Percentiles rank a stretch among this genome's conserved stretches.
These are phyloP conservation scores for Rhabdomys dilectus DNA, from an alignment of 2,113 vertebrate genomes.

Conservation along the genomic window DNA sequence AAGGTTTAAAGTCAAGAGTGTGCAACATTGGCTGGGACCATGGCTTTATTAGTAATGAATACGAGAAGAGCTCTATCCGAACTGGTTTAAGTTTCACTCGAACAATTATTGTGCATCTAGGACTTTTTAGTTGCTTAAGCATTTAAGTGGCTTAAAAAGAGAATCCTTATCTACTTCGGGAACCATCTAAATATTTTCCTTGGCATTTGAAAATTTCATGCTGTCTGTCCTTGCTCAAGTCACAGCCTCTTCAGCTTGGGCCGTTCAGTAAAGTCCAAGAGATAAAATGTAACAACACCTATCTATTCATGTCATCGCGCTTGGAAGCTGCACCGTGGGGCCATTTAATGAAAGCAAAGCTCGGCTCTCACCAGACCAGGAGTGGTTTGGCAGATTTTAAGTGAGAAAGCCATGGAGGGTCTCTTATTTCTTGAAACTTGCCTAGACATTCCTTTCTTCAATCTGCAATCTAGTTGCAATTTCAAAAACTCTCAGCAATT, in stretches of 20 bases:
- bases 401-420: background rate
- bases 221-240: slow-evolving; percentile 62
- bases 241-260: slow-evolving; percentile 55
- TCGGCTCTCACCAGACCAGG: slow-evolving; percentile 8
- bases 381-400: slow-evolving; percentile 25
- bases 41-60: background rate
- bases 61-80: background rate
- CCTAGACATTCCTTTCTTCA: slow-evolving; percentile 51
- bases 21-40: background rate
- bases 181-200: slow-evolving; percentile 28
- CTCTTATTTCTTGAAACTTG: slow-evolving; percentile 56
- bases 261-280: slow-evolving; percentile 50
- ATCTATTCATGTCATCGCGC: slow-evolving; percentile 25
- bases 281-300: slow-evolving; percentile 38
- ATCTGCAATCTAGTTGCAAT: slow-evolving; percentile 19
- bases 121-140: background rate
- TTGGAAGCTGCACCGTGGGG: background rate
- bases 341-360: background rate
- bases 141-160: slow-evolving; percentile 32
- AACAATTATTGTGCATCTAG: slow-evolving; percentile 1
- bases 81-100: background rate
- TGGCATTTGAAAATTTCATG: slow-evolving; percentile 59
- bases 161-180: background rate
- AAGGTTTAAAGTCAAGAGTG: background rate
- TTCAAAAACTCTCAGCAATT: slow-evolving; percentile 38